These are phyloP conservation scores for Notospermus geniculatus DNA, from an alignment of 1,140 invertebrate species.

Conservation along the genomic window DNA sequence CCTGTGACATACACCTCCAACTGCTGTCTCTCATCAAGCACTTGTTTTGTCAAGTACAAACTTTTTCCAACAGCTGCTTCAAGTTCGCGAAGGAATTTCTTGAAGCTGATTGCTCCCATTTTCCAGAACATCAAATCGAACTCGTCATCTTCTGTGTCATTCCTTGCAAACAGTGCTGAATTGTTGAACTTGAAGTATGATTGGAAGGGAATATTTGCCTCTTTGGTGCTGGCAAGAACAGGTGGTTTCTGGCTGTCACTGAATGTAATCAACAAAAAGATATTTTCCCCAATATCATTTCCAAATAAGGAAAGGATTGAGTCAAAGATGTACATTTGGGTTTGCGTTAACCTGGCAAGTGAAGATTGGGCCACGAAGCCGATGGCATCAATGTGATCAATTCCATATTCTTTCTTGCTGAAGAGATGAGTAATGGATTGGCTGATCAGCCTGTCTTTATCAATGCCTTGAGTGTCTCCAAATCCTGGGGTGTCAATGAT, in stretches of 20 bases:
- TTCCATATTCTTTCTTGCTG: conserved; percentile 18
- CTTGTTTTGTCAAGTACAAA: conserved; percentile 21
- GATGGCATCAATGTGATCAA: conserved; percentile 29
- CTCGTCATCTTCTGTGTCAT: not conserved
- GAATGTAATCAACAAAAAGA: conserved; percentile 32
- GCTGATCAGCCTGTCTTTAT: conserved; percentile 24
- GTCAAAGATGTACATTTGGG: conserved; percentile 30
- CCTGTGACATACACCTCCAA: conserved; percentile 16
- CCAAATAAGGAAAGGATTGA: conserved; percentile 34
- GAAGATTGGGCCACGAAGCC: conserved; percentile 14
- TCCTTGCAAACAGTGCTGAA: conserved; percentile 14
- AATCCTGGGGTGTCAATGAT: conserved; percentile 6
- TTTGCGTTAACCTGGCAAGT: not conserved
- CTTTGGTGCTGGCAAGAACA: conserved; percentile 24
- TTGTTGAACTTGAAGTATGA: conserved; percentile 13
- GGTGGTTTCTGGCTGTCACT: conserved; percentile 22
- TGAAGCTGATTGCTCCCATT: conserved; percentile 25
- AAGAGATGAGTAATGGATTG: conserved; percentile 31
- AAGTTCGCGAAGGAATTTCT: conserved; percentile 22
- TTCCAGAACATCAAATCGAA: conserved; percentile 23
- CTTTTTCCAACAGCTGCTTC: conserved; percentile 19
- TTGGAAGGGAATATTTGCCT: conserved; percentile 21
- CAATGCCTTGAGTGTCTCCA: conserved; percentile 29
- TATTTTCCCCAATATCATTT: conserved; percentile 31
- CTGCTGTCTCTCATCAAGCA: conserved; percentile 16